Base-by-base conservation (phyloP, 2,888 invertebrate genomes). In the Blera fallax region DNA sequence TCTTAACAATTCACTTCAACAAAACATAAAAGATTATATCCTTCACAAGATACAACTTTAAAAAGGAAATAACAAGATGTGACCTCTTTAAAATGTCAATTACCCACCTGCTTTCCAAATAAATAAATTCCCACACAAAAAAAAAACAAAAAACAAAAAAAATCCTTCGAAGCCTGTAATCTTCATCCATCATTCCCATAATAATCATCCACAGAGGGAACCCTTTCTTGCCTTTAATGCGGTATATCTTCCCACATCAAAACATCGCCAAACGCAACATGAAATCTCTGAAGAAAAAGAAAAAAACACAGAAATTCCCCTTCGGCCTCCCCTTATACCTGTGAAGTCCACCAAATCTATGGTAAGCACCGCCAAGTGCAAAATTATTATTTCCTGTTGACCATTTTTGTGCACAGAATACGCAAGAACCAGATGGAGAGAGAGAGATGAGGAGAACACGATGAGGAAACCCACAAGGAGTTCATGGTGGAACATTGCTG, bases 381-480 rank as follows among this genome's bases (percentile, higher is more conserved):
- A 81, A 85, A 81, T 85, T 85, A 85, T 85, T 85, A 85, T 85
- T 85, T 85, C 85, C 85, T 85, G 85, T 81, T 85, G 81, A 81
- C 85, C 85, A 85, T 81, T 80, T 80, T 60, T 81, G 76, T 74
- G 48, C 54, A n/a, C n/a, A 62, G 11, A 73, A 70, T 50, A 32
- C 43, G 40, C 58, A 69, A 82, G 58, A 76, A 54, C n/a, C 16
- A 14, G 40, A 7, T 21, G 60, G 8, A 18, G 45, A 40, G 8
- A 21, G 8, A 54, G 72, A 69, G 45, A 18, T 50, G 48, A 64
- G 29, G 11, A 54, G 21, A 54, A 48, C 43, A 62, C 50, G 65
- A 40, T 45, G 64, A 54, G 43, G 65, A 50, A 54, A 62, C 24
- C 40, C 65, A 65, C 29, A 48, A 32, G 60, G 21, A 58, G 11